phyloP scores from a whole-genome alignment of 2,797 vertebrate species.

The Uromys caudimaculatus region DNA sequence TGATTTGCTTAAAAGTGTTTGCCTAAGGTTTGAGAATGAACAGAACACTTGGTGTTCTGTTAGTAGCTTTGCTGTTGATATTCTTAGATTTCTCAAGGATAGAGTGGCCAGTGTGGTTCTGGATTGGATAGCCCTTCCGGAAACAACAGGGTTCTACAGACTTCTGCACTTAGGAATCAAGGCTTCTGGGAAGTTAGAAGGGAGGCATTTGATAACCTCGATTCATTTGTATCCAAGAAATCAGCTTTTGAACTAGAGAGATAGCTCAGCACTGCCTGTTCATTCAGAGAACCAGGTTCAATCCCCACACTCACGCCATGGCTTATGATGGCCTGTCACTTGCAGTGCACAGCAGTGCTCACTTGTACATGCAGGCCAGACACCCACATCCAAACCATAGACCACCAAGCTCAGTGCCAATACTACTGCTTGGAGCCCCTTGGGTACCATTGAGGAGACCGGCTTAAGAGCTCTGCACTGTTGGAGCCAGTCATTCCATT shows the following conservation, averaged over 20 bases:
- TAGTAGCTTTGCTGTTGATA: background rate
- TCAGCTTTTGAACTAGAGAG: background rate
- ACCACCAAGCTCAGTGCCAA: background rate
- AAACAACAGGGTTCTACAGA: background rate
- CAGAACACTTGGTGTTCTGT: background rate
- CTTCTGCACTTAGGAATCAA: background rate
- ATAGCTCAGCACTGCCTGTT: background rate
- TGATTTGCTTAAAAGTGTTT: slow-evolving; percentile 36
- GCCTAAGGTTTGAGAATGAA: slow-evolving; percentile 44
- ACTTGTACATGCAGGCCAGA: background rate
- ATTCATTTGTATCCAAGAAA: background rate
- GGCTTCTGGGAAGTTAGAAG: slow-evolving; percentile 43
- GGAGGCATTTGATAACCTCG: background rate
- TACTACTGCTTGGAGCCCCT: background rate
- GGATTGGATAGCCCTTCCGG: background rate
- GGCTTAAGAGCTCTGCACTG: background rate
- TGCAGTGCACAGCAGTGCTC: too few relatives aligned
- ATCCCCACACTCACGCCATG: background rate
- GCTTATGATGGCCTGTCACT: background rate
- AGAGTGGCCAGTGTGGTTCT: background rate
- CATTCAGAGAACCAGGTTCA: background rate
- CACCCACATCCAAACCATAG: background rate
- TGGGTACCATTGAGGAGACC: background rate
- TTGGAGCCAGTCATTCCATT: background rate
- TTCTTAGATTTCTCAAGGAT: slow-evolving; percentile 1